phyloP scores from a whole-genome alignment of 2,888 invertebrate species.

The Dicyrtomina minuta region DNA sequence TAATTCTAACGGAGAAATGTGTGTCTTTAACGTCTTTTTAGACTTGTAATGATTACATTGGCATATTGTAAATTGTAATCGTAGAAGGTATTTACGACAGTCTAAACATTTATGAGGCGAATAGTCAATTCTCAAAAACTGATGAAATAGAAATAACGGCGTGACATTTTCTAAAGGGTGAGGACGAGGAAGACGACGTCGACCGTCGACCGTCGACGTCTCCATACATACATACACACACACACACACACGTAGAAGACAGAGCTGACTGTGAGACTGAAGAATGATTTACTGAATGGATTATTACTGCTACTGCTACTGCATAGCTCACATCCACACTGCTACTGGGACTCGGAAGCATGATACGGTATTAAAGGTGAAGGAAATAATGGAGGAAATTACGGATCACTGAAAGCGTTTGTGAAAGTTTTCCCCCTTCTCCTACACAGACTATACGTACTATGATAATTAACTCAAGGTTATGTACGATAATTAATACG shows the following conservation, averaged over 20 bases:
- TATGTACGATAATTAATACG: constrained; percentile 48
- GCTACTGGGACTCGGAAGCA: constrained; percentile 7
- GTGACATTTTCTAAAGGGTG: constrained; percentile 16
- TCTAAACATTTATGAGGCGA: constrained; percentile 12
- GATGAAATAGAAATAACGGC: constrained; percentile 3
- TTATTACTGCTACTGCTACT: background rate
- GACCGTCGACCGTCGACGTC: background rate
- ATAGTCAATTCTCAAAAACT: constrained; percentile 4
- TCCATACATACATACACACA: background rate
- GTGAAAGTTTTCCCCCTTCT: too few relatives aligned
- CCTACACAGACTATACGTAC: too few relatives aligned
- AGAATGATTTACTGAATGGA: constrained; percentile 14
- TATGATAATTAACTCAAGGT: constrained; percentile 42
- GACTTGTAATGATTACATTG: too few relatives aligned
- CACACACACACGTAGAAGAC: background rate
- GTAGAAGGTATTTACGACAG: too few relatives aligned
- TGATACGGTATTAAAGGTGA: constrained; percentile 42
- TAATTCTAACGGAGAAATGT: too few relatives aligned
- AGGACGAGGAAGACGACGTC: background rate
- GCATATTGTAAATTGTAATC: too few relatives aligned
- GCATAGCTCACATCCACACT: too few relatives aligned
- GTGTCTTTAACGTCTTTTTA: too few relatives aligned
- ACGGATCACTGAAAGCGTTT: constrained; percentile 48
- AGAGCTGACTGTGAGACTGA: background rate
- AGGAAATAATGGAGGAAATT: constrained; percentile 45